Percentiles rank a stretch among this genome's conserved stretches.
Conservation (phyloP, 2,888 invertebrate species). For the Hololepta plana region DNA sequence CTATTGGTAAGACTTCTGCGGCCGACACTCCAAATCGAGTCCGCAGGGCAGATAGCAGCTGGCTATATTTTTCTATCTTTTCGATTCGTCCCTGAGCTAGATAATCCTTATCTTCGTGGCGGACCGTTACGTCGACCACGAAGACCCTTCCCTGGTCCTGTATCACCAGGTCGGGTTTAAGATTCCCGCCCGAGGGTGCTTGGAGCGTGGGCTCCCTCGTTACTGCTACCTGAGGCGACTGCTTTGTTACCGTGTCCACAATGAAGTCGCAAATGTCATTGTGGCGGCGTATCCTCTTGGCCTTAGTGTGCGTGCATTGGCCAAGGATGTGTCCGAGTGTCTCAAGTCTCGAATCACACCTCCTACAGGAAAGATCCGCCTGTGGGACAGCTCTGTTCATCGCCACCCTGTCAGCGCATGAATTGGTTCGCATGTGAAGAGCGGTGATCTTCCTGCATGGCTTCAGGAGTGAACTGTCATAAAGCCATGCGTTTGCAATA, state of each 20-base stretch:
- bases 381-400: slow-evolving; percentile 12
- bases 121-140: slow-evolving; percentile 16
- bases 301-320: slow-evolving; percentile 11
- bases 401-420: slow-evolving; percentile 12
- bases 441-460: slow-evolving; percentile 15
- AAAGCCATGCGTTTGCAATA: slow-evolving; percentile 14
- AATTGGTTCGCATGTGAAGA: slow-evolving; percentile 16
- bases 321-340: slow-evolving; percentile 18
- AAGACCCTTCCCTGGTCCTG: slow-evolving; percentile 12
- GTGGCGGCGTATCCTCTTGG: slow-evolving; percentile 12
- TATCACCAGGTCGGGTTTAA: slow-evolving; percentile 17
- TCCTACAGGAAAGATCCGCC: slow-evolving; percentile 14
- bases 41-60: slow-evolving; percentile 12
- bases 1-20: slow-evolving; percentile 15
- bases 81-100: slow-evolving; percentile 11
- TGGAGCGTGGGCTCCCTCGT: slow-evolving; percentile 9
- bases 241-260: slow-evolving; percentile 8
- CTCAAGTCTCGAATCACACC: slow-evolving; percentile 14
- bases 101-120: slow-evolving; percentile 11
- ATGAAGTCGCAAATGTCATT: slow-evolving; percentile 12
- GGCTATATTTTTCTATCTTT: slow-evolving; percentile 15
- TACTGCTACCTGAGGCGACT: slow-evolving; percentile 8
- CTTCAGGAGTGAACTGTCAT: slow-evolving; percentile 13
- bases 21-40: slow-evolving; percentile 6
- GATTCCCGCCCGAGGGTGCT: slow-evolving; percentile 10